These are phyloP conservation scores for Cyrtonyx montezumae DNA, from an alignment of 2,113 vertebrate species.

Conservation along the genomic window DNA sequence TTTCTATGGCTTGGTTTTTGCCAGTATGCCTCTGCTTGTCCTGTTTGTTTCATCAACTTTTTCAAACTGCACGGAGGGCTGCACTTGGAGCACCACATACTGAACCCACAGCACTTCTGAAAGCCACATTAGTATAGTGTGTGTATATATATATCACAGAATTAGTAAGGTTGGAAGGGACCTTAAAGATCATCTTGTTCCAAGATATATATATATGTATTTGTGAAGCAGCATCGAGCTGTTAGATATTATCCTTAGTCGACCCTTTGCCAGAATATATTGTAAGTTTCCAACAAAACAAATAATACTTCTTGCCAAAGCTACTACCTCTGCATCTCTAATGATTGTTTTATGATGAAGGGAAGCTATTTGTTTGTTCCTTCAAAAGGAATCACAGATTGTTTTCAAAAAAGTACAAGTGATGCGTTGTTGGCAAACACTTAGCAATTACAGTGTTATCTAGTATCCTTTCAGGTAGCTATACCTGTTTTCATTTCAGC, in stretches of 20 bases:
- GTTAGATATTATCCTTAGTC: neutral
- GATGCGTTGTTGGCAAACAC: neutral
- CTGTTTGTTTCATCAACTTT: neutral
- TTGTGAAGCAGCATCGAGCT: neutral
- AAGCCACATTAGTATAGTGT: neutral
- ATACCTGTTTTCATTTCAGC: neutral
- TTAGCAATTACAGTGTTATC: neutral
- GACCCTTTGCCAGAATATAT: neutral
- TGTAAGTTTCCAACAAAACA: neutral
- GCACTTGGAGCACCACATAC: neutral
- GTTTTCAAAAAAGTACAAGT: neutral
- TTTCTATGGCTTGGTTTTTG: neutral
- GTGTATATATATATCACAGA: neutral
- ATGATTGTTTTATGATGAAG: neutral
- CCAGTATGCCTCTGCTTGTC: neutral
- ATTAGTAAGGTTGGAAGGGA: neutral
- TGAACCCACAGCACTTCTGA: neutral
- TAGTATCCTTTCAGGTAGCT: neutral
- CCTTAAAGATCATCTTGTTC: neutral
- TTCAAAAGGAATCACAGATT: neutral
- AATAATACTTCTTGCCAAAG: neutral
- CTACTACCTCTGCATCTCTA: neutral
- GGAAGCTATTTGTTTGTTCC: neutral
- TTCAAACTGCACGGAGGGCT: neutral
- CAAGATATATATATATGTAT: neutral